Conservation (phyloP, 1,140 invertebrate species). For the Fopius arisanus region DNA sequence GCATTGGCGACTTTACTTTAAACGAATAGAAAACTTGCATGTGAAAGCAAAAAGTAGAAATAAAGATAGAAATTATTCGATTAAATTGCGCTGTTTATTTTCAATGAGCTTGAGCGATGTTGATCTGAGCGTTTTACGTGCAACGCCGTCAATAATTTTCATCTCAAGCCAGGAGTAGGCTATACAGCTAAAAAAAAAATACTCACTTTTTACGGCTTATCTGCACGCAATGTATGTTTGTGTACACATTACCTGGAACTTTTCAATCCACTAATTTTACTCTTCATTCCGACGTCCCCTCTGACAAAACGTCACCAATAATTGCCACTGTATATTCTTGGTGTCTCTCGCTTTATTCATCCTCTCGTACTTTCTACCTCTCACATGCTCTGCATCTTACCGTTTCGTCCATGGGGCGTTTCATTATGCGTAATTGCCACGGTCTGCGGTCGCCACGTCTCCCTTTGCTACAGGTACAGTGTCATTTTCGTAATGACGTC, state of each 20-base stretch:
- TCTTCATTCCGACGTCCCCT: not conserved
- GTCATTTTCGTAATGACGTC: slow-evolving; percentile 64
- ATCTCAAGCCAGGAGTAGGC: slow-evolving; percentile 27
- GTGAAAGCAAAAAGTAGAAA: not conserved
- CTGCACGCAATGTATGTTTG: slow-evolving; percentile 46
- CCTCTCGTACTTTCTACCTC: not conserved
- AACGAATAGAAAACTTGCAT: not conserved
- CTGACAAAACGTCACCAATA: slow-evolving; percentile 32
- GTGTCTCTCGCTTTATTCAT: not conserved
- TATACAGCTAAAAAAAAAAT: not conserved
- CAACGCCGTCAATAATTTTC: slow-evolving; percentile 36
- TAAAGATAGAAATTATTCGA: not conserved
- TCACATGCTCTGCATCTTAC: not conserved
- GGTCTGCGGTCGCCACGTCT: slow-evolving; percentile 59
- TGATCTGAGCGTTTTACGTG: slow-evolving; percentile 30
- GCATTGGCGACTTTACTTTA: too few species aligned
- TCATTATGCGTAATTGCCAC: slow-evolving; percentile 63
- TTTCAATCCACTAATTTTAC: slow-evolving; percentile 17
- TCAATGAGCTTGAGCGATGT: slow-evolving; percentile 2
- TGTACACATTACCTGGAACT: slow-evolving; percentile 29
- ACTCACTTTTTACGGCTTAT: slow-evolving; percentile 50
- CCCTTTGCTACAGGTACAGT: slow-evolving; percentile 41
- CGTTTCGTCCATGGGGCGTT: slow-evolving; percentile 45
- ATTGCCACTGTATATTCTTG: slow-evolving; percentile 21
- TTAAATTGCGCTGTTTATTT: not conserved